Evolutionary conservation across 2,113 vertebrate genomes (phyloP).

Genomic region (Okapia johnstoni): DNA sequence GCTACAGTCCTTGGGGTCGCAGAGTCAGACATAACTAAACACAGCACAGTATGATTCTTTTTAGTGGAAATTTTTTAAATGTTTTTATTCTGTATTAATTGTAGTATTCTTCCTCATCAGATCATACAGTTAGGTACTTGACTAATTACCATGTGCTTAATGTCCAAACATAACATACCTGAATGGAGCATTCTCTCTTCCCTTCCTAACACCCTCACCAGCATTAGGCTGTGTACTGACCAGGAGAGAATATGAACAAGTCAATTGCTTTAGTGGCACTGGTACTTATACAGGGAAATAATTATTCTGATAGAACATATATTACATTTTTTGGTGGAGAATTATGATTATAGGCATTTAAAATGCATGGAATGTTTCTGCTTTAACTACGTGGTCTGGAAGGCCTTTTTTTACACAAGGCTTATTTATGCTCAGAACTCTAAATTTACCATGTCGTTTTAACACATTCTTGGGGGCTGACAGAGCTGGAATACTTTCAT

Average conservation of each 20-base stretch:
- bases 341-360: constrained; percentile 37
- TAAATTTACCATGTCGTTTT: constrained; percentile 67
- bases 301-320: constrained; percentile 31
- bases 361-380: constrained; percentile 45
- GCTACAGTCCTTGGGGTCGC: background rate
- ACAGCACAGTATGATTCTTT: background rate
- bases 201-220: background rate
- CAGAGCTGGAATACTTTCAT: constrained; percentile 57
- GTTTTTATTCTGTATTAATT: constrained; percentile 36
- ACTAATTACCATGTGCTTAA: constrained; percentile 71
- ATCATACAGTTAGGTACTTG: constrained; percentile 68
- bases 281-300: constrained; percentile 47
- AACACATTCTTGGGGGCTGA: constrained; percentile 65
- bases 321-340: background rate
- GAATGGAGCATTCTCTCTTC: constrained; percentile 41
- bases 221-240: background rate
- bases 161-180: constrained; percentile 66
- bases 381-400: background rate
- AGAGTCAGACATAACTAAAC: background rate
- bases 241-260: background rate
- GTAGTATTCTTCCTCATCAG: constrained; percentile 58
- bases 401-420: background rate
- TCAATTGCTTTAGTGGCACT: background rate
- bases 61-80: constrained; percentile 24
- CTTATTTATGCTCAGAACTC: constrained; percentile 66